These are phyloP conservation scores for Phyllotreta striolata DNA, from an alignment of 2,888 invertebrate species.

Conservation along the genomic window DNA sequence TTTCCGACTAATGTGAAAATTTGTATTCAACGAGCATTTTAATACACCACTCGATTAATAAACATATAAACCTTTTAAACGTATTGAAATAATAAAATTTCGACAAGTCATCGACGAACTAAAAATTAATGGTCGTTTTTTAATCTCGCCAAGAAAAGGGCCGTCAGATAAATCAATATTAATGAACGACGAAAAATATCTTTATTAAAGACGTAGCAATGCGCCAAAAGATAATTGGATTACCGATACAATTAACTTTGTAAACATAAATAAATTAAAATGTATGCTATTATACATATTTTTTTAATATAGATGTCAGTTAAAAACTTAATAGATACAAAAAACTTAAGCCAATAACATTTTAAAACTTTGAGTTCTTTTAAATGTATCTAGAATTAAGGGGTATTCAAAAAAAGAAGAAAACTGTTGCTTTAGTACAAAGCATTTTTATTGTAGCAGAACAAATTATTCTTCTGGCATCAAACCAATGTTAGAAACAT, in stretches of 20 bases:
- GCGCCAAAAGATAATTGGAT: conserved; percentile 15
- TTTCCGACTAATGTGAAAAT: conserved; percentile 17
- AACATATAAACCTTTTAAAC: conserved; percentile 27
- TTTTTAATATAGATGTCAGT: no score
- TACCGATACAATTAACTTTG: conserved; percentile 1
- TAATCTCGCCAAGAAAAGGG: conserved; percentile 21
- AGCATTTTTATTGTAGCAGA: not conserved
- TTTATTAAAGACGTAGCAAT: conserved; percentile 31
- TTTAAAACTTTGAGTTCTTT: no score
- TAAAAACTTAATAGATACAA: no score
- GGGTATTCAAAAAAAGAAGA: no score
- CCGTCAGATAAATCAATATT: conserved; percentile 40
- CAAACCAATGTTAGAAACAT: conserved; percentile 15
- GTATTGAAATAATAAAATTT: conserved; percentile 28
- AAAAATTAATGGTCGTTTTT: conserved; percentile 29
- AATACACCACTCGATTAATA: conserved; percentile 19
- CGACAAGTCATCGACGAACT: conserved; percentile 30
- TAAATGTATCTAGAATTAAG: no score
- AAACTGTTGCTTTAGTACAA: conserved; percentile 10
- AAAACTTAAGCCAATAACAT: no score
- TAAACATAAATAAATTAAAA: conserved; percentile 6
- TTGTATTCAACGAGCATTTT: conserved; percentile 22
- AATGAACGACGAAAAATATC: conserved; percentile 34
- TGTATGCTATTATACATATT: not conserved
- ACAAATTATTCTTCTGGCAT: conserved; percentile 6